Evolutionary conservation across 2,113 vertebrate genomes (phyloP).

Genomic region (Chloropsis hardwickii): DNA sequence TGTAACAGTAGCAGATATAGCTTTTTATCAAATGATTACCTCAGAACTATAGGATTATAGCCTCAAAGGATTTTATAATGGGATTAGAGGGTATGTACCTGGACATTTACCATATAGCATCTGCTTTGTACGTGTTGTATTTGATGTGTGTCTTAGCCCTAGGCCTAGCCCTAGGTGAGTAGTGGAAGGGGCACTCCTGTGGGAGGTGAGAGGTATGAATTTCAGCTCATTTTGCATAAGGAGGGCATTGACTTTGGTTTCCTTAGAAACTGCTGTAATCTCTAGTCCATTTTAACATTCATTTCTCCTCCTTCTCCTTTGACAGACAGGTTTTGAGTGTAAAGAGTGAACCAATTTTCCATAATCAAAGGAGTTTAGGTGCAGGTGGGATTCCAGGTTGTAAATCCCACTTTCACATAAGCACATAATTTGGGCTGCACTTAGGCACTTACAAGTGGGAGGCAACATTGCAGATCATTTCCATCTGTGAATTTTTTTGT

Average conservation of each 20-base stretch:
- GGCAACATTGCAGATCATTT: neutral
- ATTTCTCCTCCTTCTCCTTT: neutral
- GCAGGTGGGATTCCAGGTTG: neutral
- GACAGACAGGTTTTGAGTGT: constrained; percentile 7
- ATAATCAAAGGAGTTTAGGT: constrained; percentile 7
- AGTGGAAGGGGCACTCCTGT: neutral
- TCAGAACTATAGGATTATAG: neutral
- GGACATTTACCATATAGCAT: neutral
- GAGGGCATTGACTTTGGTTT: constrained; percentile 7
- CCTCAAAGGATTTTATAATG: constrained; percentile 22
- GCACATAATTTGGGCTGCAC: neutral
- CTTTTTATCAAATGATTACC: neutral
- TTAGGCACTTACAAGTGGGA: neutral
- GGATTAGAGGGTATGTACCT: neutral
- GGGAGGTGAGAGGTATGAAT: neutral
- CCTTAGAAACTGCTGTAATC: constrained; percentile 45
- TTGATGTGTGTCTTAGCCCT: neutral
- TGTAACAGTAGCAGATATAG: neutral
- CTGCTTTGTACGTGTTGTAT: neutral
- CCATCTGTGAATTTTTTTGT: neutral
- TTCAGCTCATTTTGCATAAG: neutral
- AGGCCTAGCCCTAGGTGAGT: neutral
- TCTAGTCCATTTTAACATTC: constrained; percentile 7
- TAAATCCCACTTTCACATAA: constrained; percentile 6
- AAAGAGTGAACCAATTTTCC: constrained; percentile 12